Evolutionary conservation across 2,113 vertebrate genomes (phyloP).

Genomic region (Ariopsis seemanni): DNA sequence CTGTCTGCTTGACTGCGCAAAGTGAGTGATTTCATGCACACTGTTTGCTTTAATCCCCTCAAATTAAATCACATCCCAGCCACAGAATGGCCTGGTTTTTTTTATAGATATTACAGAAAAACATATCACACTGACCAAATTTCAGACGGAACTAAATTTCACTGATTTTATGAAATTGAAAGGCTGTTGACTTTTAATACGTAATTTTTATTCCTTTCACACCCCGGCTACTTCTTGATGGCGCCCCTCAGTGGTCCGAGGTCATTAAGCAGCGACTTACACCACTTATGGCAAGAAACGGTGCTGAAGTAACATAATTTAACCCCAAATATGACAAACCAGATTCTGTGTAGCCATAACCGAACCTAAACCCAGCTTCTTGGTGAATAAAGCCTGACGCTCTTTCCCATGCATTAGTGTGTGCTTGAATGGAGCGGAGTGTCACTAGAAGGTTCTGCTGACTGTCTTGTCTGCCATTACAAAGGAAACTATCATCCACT

Average conservation of each 20-base stretch:
- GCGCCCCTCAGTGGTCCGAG: not conserved
- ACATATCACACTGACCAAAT: too few relatives aligned
- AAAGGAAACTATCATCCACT: constrained; percentile 77
- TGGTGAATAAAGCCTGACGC: not conserved
- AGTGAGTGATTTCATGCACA: too few relatives aligned
- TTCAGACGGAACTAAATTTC: too few relatives aligned
- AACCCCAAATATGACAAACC: not conserved
- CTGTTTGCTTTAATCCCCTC: too few relatives aligned
- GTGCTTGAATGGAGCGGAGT: not conserved
- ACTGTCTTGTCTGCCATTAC: constrained; percentile 65
- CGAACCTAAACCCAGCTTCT: not conserved
- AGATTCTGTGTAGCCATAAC: not conserved
- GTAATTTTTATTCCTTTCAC: not conserved
- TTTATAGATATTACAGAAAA: too few relatives aligned
- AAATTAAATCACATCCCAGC: too few relatives aligned
- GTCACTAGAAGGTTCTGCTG: constrained; percentile 22
- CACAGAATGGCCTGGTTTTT: too few relatives aligned
- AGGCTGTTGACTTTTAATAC: too few relatives aligned
- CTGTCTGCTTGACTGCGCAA: too few relatives aligned
- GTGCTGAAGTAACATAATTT: not conserved
- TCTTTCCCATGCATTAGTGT: constrained; percentile 4
- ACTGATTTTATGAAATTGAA: too few relatives aligned
- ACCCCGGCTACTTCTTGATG: not conserved
- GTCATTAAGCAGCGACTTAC: not conserved
- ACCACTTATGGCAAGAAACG: not conserved